Evolutionary conservation across 2,888 invertebrate species (phyloP).

Genomic region (Hedychridium roseum): DNA sequence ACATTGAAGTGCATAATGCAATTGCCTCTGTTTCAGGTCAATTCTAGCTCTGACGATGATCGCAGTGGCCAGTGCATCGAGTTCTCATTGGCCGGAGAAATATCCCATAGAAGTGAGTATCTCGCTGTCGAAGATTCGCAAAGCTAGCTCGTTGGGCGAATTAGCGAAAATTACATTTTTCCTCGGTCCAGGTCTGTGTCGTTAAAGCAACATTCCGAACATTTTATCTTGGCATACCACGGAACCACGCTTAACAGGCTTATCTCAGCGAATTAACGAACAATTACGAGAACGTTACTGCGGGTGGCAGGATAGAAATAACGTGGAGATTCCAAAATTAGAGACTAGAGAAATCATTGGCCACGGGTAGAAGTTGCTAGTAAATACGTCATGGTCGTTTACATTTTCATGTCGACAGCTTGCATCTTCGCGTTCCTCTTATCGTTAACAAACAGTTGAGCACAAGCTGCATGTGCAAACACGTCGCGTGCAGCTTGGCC

Average conservation of each 20-base stretch:
- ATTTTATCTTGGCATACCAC: neutral
- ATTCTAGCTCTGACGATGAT: conserved; percentile 47
- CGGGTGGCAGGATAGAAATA: conserved; percentile 34
- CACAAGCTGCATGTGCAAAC: too few species aligned
- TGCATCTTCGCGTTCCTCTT: too few species aligned
- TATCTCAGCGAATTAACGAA: conserved; percentile 34
- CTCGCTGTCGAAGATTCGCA: too few species aligned
- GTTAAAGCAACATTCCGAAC: neutral
- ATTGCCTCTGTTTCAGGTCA: conserved; percentile 53
- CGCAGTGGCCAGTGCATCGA: conserved; percentile 42
- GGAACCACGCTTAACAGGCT: conserved; percentile 8
- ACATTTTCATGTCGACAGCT: too few species aligned
- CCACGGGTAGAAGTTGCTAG: too few species aligned
- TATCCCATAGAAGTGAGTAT: conserved; percentile 56
- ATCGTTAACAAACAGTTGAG: too few species aligned
- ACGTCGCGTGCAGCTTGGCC: too few species aligned
- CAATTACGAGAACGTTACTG: conserved; percentile 36
- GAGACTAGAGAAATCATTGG: too few species aligned
- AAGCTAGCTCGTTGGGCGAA: neutral
- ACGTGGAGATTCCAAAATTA: too few species aligned
- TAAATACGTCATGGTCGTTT: too few species aligned
- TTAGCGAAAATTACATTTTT: neutral
- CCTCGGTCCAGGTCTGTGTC: too few species aligned
- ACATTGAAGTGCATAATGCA: conserved; percentile 26
- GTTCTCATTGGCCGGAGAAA: conserved; percentile 51